Conservation (phyloP, 2,888 invertebrate genomes). For the Coleophora deauratella region DNA sequence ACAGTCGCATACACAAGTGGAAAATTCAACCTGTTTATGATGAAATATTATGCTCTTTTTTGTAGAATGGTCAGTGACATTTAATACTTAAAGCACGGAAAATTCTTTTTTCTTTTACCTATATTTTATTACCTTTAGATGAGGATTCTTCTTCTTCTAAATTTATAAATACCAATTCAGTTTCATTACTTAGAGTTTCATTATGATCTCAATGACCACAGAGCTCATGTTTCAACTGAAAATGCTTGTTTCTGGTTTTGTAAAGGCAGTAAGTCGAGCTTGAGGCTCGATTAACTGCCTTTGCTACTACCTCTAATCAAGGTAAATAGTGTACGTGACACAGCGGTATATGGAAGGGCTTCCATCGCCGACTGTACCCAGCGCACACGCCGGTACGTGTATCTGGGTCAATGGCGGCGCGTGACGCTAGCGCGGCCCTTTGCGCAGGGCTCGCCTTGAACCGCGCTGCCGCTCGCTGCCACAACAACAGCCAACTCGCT, state of each 20-base stretch:
- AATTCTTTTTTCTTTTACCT: too few relatives aligned
- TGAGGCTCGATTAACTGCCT: too few relatives aligned
- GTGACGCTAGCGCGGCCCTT: conserved; percentile 69
- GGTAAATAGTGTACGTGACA: conserved; percentile 40
- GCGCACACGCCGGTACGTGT: conserved; percentile 47
- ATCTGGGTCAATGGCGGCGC: conserved; percentile 70
- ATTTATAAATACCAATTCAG: too few relatives aligned
- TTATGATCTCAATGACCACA: background rate
- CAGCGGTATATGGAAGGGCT: conserved; percentile 36
- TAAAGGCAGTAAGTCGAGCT: too few relatives aligned
- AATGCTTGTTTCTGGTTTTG: background rate
- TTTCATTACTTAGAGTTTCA: background rate
- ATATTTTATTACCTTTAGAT: too few relatives aligned
- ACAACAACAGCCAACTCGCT: too few relatives aligned
- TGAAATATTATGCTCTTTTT: too few relatives aligned
- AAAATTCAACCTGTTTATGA: too few relatives aligned
- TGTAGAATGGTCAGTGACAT: too few relatives aligned
- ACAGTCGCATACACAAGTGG: conserved; percentile 48
- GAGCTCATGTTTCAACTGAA: background rate
- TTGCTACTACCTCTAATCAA: too few relatives aligned
- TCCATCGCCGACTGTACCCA: conserved; percentile 56
- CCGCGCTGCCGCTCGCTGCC: conserved; percentile 45
- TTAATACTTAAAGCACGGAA: too few relatives aligned
- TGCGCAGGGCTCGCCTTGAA: conserved; percentile 69
- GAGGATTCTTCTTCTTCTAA: too few relatives aligned